Evolutionary conservation across 2,888 invertebrate species (phyloP).

Genomic region (Caenorhabditis doughertyi): DNA sequence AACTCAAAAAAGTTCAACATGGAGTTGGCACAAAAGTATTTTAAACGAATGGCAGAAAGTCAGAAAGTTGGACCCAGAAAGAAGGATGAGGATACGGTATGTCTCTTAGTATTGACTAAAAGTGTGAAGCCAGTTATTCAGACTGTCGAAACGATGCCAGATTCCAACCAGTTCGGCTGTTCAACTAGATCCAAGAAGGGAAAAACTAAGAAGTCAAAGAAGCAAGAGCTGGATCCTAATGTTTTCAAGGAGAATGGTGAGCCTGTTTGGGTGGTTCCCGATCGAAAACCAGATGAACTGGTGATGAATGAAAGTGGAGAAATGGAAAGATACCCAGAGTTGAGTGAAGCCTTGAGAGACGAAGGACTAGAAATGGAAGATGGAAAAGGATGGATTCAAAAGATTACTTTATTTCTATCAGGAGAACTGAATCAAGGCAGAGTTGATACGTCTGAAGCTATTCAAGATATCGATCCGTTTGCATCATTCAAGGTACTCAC

Average conservation of each 20-base stretch:
- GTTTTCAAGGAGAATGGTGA: slow-evolving; percentile 39
- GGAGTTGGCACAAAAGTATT: slow-evolving; percentile 30
- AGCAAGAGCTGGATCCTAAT: slow-evolving; percentile 7
- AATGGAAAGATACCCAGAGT: slow-evolving; percentile 21
- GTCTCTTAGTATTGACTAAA: background rate
- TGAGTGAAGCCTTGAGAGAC: slow-evolving; percentile 24
- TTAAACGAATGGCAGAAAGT: slow-evolving; percentile 34
- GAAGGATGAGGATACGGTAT: background rate
- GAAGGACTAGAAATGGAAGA: slow-evolving; percentile 37
- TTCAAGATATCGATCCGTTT: slow-evolving; percentile 22
- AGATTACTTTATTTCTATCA: background rate
- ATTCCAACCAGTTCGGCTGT: background rate
- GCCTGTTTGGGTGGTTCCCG: slow-evolving; percentile 44
- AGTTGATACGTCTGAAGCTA: background rate
- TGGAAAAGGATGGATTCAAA: slow-evolving; percentile 32
- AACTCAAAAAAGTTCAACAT: background rate
- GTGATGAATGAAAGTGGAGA: slow-evolving; percentile 14
- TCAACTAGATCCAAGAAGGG: slow-evolving; percentile 1
- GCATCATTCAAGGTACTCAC: background rate
- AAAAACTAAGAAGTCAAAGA: background rate
- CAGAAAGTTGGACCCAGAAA: background rate
- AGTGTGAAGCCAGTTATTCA: background rate
- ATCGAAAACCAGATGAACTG: slow-evolving; percentile 23
- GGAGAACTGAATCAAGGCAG: slow-evolving; percentile 11
- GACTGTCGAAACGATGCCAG: slow-evolving; percentile 27